phyloP scores from a whole-genome alignment of 2,888 invertebrate genomes.

The Drosophila kanekoi region DNA sequence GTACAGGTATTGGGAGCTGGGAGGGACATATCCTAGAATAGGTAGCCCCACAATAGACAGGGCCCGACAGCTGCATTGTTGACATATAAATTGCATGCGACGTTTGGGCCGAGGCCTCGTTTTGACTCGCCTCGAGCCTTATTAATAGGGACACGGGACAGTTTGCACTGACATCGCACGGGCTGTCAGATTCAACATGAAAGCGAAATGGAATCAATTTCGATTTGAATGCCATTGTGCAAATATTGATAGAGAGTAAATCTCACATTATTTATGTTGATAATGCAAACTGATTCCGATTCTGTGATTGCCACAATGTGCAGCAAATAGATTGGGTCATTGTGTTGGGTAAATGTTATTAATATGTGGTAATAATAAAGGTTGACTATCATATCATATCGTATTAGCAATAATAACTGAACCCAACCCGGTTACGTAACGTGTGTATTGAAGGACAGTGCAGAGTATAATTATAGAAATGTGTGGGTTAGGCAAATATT shows the following conservation, averaged over 20 bases:
- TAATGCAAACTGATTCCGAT: slow-evolving; percentile 28
- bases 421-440: background rate
- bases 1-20: slow-evolving; percentile 28
- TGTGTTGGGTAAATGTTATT: slow-evolving; percentile 7
- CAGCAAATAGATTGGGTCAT: slow-evolving; percentile 11
- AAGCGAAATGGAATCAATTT: slow-evolving; percentile 45
- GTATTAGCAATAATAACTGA: background rate
- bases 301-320: slow-evolving; percentile 20
- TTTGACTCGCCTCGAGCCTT: slow-evolving; percentile 23
- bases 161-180: slow-evolving; percentile 25
- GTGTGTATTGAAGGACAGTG: background rate
- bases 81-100: slow-evolving; percentile 56
- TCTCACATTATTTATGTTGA: slow-evolving; percentile 14
- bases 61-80: slow-evolving; percentile 47
- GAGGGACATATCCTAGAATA: background rate
- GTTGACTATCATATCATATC: slow-evolving; percentile 5
- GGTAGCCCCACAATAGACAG: slow-evolving; percentile 1
- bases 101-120: slow-evolving; percentile 1
- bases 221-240: slow-evolving; percentile 41
- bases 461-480: background rate
- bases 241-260: slow-evolving; percentile 18
- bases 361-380: background rate
- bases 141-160: slow-evolving; percentile 39
- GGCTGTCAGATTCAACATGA: slow-evolving; percentile 16
- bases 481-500: background rate